Conservation (phyloP, 2,113 vertebrate genomes). For the Chrysemys picta region DNA sequence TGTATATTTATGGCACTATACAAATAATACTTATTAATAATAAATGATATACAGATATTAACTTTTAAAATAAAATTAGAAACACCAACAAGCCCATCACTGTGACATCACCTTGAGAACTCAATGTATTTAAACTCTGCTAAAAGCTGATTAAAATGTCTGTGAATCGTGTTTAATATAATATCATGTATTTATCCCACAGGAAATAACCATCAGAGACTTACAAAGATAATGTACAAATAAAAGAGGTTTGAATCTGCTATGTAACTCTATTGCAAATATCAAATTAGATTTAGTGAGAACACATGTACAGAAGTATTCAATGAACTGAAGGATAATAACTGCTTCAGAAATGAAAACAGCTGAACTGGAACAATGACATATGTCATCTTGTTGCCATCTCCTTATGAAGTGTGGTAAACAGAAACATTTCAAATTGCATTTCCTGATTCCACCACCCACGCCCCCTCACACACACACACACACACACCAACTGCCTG, state of each 20-base stretch:
- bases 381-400: not conserved
- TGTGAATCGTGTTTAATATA: not conserved
- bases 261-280: not conserved
- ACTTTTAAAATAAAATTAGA: conserved; percentile 29
- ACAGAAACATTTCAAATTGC: not conserved
- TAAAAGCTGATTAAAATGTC: conserved; percentile 9
- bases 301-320: not conserved
- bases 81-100: conserved; percentile 30
- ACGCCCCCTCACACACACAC: not conserved
- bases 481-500: not conserved
- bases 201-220: not conserved
- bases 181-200: not conserved
- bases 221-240: not conserved
- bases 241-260: not conserved
- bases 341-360: not conserved
- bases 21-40: conserved; percentile 18
- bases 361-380: not conserved
- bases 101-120: not conserved
- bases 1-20: not conserved
- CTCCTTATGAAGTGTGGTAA: not conserved
- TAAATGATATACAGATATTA: conserved; percentile 25
- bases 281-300: not conserved
- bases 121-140: conserved; percentile 6
- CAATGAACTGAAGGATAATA: rapidly evolving
- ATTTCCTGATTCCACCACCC: not conserved